Base-by-base conservation (phyloP, 2,888 invertebrate genomes). In the Acrobasis suavella region DNA sequence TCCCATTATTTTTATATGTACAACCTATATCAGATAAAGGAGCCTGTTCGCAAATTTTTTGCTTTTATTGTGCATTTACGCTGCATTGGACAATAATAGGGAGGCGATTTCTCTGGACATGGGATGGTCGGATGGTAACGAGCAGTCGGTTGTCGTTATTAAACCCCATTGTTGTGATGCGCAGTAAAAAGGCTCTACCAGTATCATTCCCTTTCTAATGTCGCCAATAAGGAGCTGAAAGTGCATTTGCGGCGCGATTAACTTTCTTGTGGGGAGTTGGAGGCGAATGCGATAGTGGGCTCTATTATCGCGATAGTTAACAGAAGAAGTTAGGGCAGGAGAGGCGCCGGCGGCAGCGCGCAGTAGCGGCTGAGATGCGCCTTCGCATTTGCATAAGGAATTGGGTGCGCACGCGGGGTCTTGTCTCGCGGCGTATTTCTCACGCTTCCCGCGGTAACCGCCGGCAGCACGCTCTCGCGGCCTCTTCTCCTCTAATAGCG, bases 351-450 rank as follows among this genome's bases (percentile, higher is more conserved):
- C 72, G 72, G 69, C 73, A 68, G 76, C 69, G 69, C 69, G 69
- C 68, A 67, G 65, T 64, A 66, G 67, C 73, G 78, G 74, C 72
- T 76, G 78, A 78, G 84, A 81, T 79, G 83, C 80, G 77, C 78
- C 72, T 71, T 76, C 72, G 69, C 81, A 91, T 91, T 91, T 86
- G 89, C 91, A 91, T 91, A 86, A 83, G 78, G 81, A 90, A 89
- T 91, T 90, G 91, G 91, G 85, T 81, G 83, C 84, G 86, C 91
- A 91, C 91, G 91, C 86, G 75, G 78, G 78, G 78, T 80, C 77
- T 77, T 76, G 80, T 80, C 83, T 81, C 77, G 75, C 75, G 78
- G 82, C 79, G 83, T 74, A 81, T 85, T 89, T 91, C 90, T 90
- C 90, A 90, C 89, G 89, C 86, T 87, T 82, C 83, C 73, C 80